Percentiles rank a stretch among this genome's conserved stretches.
Conservation (phyloP, 2,888 invertebrate genomes). For the Agonopterix alstromeriana region DNA sequence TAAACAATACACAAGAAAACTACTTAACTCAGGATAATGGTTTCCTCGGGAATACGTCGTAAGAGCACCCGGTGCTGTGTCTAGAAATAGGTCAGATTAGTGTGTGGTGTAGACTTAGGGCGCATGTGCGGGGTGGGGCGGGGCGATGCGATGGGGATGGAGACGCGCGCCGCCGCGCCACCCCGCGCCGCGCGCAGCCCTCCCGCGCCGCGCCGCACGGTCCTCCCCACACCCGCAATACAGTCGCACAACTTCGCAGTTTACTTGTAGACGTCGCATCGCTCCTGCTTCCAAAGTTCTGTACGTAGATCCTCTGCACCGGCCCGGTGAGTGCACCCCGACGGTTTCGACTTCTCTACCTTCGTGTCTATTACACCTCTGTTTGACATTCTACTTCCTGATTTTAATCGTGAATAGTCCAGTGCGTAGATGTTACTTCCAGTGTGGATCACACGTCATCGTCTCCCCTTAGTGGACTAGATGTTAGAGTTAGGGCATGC, state of each 20-base stretch:
- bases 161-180: slow-evolving; percentile 12
- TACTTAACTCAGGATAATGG: too few species aligned
- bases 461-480: slow-evolving; percentile 52
- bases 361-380: slow-evolving; percentile 25
- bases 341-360: slow-evolving; percentile 7
- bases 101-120: slow-evolving; percentile 8
- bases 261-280: slow-evolving; percentile 28
- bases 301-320: slow-evolving; percentile 35
- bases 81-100: slow-evolving; percentile 43
- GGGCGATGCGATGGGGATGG: not conserved
- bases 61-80: slow-evolving; percentile 7
- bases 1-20: too few species aligned
- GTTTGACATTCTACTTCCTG: slow-evolving; percentile 21
- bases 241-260: slow-evolving; percentile 31
- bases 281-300: slow-evolving; percentile 25
- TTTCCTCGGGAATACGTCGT: too few species aligned
- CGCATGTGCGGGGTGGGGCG: slow-evolving; percentile 34
- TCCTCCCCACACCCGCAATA: slow-evolving; percentile 28
- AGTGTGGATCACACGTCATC: slow-evolving; percentile 37
- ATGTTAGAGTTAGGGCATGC: slow-evolving; percentile 66
- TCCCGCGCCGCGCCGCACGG: slow-evolving; percentile 15
- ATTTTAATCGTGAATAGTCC: slow-evolving; percentile 37
- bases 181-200: slow-evolving; percentile 8
- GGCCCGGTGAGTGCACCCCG: slow-evolving; percentile 48
- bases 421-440: slow-evolving; percentile 49